Conservation (phyloP, 1,140 invertebrate genomes). For the Zaprionus camerounensis region DNA sequence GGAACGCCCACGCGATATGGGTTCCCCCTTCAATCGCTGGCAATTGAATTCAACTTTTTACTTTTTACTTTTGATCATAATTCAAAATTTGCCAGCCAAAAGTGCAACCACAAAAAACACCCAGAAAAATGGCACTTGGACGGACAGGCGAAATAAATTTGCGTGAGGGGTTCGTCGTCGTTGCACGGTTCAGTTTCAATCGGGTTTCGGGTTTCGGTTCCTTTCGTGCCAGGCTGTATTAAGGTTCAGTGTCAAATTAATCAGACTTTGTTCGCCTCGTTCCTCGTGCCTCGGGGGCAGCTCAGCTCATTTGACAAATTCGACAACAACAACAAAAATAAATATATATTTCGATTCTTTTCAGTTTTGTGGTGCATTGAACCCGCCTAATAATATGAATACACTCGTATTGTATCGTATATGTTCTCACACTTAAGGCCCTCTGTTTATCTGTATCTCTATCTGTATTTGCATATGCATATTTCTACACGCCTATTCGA, state of each 20-base stretch:
- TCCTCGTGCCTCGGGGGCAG: not conserved
- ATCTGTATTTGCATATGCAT: constrained; percentile 2
- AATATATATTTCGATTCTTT: constrained; percentile 65
- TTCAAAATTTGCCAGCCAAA: constrained; percentile 66
- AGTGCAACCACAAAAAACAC: constrained; percentile 48
- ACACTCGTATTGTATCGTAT: constrained; percentile 54
- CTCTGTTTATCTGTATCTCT: not conserved
- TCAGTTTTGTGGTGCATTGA: constrained; percentile 64
- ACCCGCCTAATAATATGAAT: constrained; percentile 61
- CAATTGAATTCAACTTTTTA: constrained; percentile 70
- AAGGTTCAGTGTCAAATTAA: constrained; percentile 79
- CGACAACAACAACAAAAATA: constrained; percentile 38
- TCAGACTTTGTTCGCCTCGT: constrained; percentile 67
- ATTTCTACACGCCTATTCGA: constrained; percentile 9
- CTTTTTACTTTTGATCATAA: constrained; percentile 47
- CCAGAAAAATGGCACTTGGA: constrained; percentile 49
- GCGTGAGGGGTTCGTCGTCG: not conserved
- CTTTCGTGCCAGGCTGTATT: constrained; percentile 63
- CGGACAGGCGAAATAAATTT: constrained; percentile 61
- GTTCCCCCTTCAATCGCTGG: not conserved
- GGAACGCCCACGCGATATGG: constrained; percentile 69
- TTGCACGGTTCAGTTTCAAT: constrained; percentile 10
- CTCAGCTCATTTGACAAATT: constrained; percentile 68
- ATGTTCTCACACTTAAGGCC: constrained; percentile 12
- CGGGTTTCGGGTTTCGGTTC: constrained; percentile 46